Evolutionary conservation across 2,113 vertebrate species (phyloP).

Genomic region (Onychorhynchus coronatus): DNA sequence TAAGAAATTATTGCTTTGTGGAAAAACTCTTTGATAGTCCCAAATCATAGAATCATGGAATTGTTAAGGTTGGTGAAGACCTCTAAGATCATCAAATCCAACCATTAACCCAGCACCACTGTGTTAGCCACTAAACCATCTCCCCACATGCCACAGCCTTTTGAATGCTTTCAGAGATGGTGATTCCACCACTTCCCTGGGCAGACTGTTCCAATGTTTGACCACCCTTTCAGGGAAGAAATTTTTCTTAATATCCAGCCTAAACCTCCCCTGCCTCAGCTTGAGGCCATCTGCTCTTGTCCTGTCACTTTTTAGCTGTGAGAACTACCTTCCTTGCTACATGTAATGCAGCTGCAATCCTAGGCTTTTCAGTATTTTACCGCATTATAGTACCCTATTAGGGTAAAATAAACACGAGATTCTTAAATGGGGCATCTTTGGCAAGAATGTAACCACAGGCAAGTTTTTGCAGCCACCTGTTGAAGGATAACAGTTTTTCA

Average conservation of each 20-base stretch:
- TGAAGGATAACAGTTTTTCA: neutral
- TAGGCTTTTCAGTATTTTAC: neutral
- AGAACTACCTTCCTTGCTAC: neutral
- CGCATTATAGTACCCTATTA: neutral
- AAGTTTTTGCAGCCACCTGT: neutral
- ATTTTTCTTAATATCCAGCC: too few species aligned
- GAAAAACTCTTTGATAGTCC: neutral
- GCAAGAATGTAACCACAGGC: neutral
- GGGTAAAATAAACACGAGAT: neutral
- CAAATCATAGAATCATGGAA: neutral
- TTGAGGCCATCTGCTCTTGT: neutral
- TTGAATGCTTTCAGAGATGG: neutral
- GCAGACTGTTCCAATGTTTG: neutral
- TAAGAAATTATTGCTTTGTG: neutral
- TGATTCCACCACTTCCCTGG: neutral
- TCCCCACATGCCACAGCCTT: neutral
- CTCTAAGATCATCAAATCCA: too few species aligned
- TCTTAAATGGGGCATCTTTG: neutral
- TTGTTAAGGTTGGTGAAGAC: neutral
- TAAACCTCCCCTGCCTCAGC: neutral
- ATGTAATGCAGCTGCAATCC: neutral
- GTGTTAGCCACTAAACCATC: neutral
- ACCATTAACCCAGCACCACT: neutral
- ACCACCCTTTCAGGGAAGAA: neutral
- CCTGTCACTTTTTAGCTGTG: neutral